Evolutionary conservation across 2,797 vertebrate genomes (phyloP).

Genomic region (Catamblyrhynchus diadema): DNA sequence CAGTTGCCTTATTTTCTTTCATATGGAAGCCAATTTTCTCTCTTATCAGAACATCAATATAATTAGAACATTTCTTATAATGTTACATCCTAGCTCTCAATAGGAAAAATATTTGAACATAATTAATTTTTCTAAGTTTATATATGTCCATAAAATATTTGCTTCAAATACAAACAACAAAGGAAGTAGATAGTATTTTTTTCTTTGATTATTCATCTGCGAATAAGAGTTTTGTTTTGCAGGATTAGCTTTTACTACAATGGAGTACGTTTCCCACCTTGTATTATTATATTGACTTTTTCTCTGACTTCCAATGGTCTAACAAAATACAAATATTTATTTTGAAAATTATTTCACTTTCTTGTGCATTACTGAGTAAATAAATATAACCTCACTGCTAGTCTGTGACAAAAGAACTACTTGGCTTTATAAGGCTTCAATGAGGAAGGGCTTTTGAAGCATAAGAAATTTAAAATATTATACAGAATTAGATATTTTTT

Average conservation of each 20-base stretch:
- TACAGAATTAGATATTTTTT: not conserved
- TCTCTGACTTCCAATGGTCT: not conserved
- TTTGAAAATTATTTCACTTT: not conserved
- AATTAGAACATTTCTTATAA: not conserved
- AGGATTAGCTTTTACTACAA: not conserved
- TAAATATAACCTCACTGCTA: not conserved
- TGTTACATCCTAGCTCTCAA: not conserved
- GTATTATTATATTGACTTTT: not conserved
- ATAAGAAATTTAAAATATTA: not conserved
- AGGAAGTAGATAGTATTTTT: not conserved
- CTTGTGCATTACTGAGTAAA: not conserved
- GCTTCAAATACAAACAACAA: not conserved
- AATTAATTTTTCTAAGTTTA: not conserved
- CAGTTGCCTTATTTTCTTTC: not conserved
- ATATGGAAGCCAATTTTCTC: not conserved
- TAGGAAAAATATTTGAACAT: not conserved
- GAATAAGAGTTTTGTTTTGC: not conserved
- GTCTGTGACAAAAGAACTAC: not conserved
- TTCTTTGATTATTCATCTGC: not conserved
- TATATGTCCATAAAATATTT: not conserved
- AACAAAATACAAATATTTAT: not conserved
- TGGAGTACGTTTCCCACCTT: not conserved
- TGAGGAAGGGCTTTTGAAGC: not conserved
- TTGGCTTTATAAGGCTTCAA: not conserved
- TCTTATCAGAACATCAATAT: not conserved